Conservation (phyloP, 2,888 invertebrate species). For the Arge pagana region DNA sequence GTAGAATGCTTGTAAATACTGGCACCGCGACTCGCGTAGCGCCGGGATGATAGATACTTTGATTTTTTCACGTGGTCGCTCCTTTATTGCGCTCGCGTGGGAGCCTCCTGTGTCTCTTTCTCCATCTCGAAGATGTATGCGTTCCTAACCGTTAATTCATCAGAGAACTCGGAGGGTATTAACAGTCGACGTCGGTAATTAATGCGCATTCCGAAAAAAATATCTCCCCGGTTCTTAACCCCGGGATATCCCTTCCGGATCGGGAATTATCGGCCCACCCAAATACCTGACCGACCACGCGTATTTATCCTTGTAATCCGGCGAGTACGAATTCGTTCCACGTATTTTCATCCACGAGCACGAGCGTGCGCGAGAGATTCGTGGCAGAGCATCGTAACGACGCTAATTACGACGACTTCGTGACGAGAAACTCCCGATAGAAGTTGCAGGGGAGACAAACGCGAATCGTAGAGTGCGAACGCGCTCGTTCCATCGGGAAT, state of each 20-base stretch:
- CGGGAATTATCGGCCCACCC: conserved; percentile 6
- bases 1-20: neutral
- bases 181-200: conserved; percentile 10
- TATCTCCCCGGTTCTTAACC: neutral
- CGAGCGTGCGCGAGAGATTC: neutral
- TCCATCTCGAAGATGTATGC: conserved; percentile 8
- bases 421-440: no score
- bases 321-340: no score
- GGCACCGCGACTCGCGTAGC: no score
- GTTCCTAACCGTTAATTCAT: conserved; percentile 13
- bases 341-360: no score
- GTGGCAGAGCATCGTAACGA: neutral
- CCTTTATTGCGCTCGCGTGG: conserved; percentile 21
- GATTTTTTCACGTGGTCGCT: conserved; percentile 7
- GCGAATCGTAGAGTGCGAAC: neutral
- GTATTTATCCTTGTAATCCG: no score
- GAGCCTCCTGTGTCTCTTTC: conserved; percentile 4
- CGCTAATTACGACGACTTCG: neutral
- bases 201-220: conserved; percentile 11
- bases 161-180: conserved; percentile 17
- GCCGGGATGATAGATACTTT: conserved; percentile 19
- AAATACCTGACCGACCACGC: conserved; percentile 7
- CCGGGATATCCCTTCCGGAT: conserved; percentile 6
- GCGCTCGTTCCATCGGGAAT: no score
- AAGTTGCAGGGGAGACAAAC: neutral